Conservation (phyloP, 2,888 invertebrate species). For the Balanococcus diminutus region DNA sequence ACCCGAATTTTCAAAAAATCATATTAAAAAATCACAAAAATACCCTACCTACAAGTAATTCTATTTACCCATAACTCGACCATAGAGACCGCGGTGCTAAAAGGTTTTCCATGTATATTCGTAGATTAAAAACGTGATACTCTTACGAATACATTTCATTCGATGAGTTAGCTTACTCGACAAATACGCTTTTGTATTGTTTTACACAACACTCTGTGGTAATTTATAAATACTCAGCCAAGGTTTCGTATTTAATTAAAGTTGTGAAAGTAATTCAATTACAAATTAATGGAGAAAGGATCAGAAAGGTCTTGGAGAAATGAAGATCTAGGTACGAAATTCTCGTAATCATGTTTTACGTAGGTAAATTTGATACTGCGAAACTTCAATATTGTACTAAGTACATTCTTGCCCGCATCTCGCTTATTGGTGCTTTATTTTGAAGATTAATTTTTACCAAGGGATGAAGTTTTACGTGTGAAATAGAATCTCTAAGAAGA, state of each 20-base stretch:
- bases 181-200: background rate
- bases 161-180: background rate
- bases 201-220: background rate
- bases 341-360: background rate
- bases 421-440: background rate
- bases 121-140: background rate
- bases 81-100: background rate
- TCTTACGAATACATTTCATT: background rate
- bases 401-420: background rate
- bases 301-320: background rate
- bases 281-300: background rate
- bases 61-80: background rate
- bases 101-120: background rate
- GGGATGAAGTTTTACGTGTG: background rate
- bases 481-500: background rate
- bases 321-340: background rate
- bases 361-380: background rate
- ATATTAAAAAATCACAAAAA: no score
- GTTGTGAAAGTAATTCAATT: background rate
- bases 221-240: background rate
- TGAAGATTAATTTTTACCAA: background rate
- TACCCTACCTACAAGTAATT: no score
- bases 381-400: no score
- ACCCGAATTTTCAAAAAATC: no score
- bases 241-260: slow-evolving; percentile 6